Evolutionary conservation across 1,140 invertebrate genomes (phyloP).

Genomic region (Asbolus verrucosus): DNA sequence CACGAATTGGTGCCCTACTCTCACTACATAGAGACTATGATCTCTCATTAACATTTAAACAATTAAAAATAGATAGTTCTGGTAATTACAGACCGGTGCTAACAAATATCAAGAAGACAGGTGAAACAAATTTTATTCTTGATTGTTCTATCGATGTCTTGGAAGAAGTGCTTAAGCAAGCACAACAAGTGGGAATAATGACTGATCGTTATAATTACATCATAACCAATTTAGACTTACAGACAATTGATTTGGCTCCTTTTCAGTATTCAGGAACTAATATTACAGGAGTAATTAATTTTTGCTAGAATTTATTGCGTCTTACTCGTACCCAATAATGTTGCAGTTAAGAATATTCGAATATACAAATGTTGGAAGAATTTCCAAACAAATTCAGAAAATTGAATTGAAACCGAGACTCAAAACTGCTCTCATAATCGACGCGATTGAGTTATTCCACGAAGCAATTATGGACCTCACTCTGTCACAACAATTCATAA

Average conservation of each 20-base stretch:
- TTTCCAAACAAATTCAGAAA: constrained; percentile 59
- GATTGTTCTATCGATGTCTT: constrained; percentile 79
- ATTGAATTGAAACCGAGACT: constrained; percentile 50
- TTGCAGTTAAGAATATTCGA: constrained; percentile 49
- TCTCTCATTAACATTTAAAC: constrained; percentile 72
- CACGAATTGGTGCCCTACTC: constrained; percentile 80
- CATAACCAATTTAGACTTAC: constrained; percentile 84
- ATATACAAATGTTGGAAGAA: constrained; percentile 66
- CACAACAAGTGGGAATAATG: constrained; percentile 89
- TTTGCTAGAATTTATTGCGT: too few species aligned
- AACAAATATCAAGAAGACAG: constrained; percentile 71
- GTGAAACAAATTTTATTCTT: constrained; percentile 81
- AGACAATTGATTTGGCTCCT: constrained; percentile 82
- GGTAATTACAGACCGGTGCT: constrained; percentile 71
- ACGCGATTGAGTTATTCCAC: constrained; percentile 81
- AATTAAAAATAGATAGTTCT: constrained; percentile 68
- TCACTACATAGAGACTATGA: too few species aligned
- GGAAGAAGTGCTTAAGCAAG: constrained; percentile 73
- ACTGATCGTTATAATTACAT: constrained; percentile 81
- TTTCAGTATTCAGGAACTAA: constrained; percentile 89
- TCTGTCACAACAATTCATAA: constrained; percentile 64
- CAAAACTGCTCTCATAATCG: constrained; percentile 80
- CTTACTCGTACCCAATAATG: too few species aligned
- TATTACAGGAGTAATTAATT: constrained; percentile 81
- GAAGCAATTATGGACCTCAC: constrained; percentile 73